Conservation (phyloP, 2,113 vertebrate species). For the Planiliza haematocheilus region DNA sequence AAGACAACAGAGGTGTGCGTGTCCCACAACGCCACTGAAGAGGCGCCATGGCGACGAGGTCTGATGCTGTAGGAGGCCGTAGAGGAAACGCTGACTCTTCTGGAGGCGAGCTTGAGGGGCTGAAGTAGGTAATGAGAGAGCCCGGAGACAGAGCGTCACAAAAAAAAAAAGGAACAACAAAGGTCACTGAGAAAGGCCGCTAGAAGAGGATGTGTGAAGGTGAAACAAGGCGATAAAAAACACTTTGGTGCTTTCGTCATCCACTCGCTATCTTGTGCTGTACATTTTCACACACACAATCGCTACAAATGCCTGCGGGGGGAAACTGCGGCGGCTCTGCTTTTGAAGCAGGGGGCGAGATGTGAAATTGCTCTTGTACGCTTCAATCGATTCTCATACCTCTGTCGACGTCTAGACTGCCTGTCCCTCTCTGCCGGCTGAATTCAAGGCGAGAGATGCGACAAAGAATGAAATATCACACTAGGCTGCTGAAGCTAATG, state of each 20-base stretch:
- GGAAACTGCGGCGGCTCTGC: conserved; percentile 15
- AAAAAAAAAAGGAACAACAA: conserved; percentile 32
- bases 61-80: conserved; percentile 24
- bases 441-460: conserved; percentile 18
- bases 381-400: conserved; percentile 59
- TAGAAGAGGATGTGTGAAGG: conserved; percentile 42
- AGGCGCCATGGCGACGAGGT: conserved; percentile 33
- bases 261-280: background rate
- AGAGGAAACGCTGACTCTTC: conserved; percentile 63
- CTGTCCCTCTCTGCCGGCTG: conserved; percentile 23
- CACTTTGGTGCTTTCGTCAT: background rate
- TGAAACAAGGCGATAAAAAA: conserved; percentile 30
- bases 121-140: conserved; percentile 46
- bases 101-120: conserved; percentile 22
- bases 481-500: background rate
- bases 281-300: conserved; percentile 3
- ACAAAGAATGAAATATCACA: background rate
- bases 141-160: background rate
- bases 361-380: conserved; percentile 65
- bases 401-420: conserved; percentile 55
- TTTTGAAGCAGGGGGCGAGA: conserved; percentile 48
- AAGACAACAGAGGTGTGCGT: background rate
- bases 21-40: conserved; percentile 19
- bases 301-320: conserved; percentile 4
- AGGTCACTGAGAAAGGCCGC: conserved; percentile 33